Evolutionary conservation across 2,888 invertebrate genomes (phyloP), one percentile per base, ranked within the genome.

Genomic region (Acronicta leporina): DNA sequence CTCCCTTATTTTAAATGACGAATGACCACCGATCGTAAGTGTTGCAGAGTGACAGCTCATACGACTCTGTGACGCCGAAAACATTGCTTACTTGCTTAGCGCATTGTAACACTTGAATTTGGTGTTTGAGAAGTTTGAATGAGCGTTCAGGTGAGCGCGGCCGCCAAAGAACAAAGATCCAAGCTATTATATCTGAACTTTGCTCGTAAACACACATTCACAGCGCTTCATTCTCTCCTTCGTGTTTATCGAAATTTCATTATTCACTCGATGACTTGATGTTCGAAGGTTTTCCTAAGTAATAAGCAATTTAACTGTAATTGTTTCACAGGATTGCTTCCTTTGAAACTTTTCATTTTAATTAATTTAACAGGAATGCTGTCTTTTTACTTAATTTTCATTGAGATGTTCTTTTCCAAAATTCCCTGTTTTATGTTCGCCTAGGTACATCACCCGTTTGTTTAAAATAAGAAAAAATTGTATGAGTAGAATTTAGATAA

Each of bases 141-240:
- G n/a, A 53, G 38, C 49, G 45, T 33, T 66, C 59, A 50, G 49
- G 67, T 58, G 30, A 49, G 49, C 16, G 25, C 8, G 9, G 1
- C 16, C n/a, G 2, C 10, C 41, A n/a, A 38, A 42, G 11, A 61
- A 50, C 15, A 57, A 63, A 57, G 20, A 57, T 30, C 33, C n/a
- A n/a, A 41, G 35, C 25, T 40, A 58, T 66, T 40, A 58, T 25
- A 35, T 25, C 16, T 13, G n/a, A 67, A 59, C 50, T 64, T 59
- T 38, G 3, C 38, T 59, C 46, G 35, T 60, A 51, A 51, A 51
- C 43, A 60, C 45, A 30, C 43, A 47, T 43, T 49, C 30, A 42
- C 11, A 27, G 25, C n/a, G 27, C 10, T 51, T 44, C 43, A 15
- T 51, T 59, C 35, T 44, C 25, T n/a, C 20, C 51, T 10, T 13